Evolutionary conservation across 2,797 vertebrate species (phyloP), one percentile per base, ranked within the genome.

Genomic region (Astyanax mexicanus): DNA sequence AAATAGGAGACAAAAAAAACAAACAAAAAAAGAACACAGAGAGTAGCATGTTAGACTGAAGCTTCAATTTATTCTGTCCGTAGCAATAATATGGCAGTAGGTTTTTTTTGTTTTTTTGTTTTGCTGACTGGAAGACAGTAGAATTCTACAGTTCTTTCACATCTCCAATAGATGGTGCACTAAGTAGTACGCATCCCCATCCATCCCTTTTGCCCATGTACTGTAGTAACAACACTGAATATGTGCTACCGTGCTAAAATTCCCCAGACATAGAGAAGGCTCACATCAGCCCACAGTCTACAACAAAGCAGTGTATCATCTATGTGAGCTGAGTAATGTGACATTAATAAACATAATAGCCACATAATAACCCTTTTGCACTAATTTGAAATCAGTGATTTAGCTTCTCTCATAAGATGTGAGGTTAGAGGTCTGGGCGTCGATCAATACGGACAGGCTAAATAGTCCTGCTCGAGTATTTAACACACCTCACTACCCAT

Each of bases 11-110:
- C n/a, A n/a, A n/a, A n/a, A n/a, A n/a, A n/a, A n/a, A n/a, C n/a
- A n/a, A n/a, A n/a, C n/a, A n/a, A n/a, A n/a, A 73, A 40, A 37
- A 58, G 78, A 61, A 47, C 9, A 47, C 12, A 51, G 37, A 42
- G 32, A 15, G 19, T 25, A 49, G 11, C 44, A 51, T 37, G 10
- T 40, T 38, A 78, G 32, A 51, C 52, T 3, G 32, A 6, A 12
- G 4, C 3, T 57, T 57, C 7, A 29, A n/a, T 42, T 52, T 5
- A 32, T 13, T 42, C 10, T n/a, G n/a, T n/a, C n/a, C n/a, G n/a
- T n/a, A n/a, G n/a, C n/a, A n/a, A n/a, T n/a, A n/a, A n/a, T n/a
- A n/a, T n/a, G n/a, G n/a, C n/a, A n/a, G n/a, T n/a, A n/a, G n/a
- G n/a, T n/a, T n/a, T n/a, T n/a, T n/a, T n/a, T n/a, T n/a, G n/a